Evolutionary conservation across 1,140 invertebrate species (phyloP).

Genomic region (Zaprionus capensis): DNA sequence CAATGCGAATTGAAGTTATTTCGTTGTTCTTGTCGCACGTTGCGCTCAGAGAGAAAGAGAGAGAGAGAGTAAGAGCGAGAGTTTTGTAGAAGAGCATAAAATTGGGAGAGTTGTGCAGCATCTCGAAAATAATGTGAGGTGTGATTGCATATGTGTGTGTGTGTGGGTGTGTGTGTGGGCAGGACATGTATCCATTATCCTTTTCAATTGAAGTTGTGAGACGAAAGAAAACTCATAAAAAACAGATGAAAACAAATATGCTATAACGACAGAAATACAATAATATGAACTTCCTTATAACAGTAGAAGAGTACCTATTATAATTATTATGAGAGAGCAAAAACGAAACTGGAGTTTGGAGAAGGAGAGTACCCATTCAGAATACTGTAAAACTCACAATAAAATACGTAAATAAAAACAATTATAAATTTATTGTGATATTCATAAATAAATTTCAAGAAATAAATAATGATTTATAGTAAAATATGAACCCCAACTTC

Average conservation of each 20-base stretch:
- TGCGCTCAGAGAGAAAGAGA: conserved; percentile 32
- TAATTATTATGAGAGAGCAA: not conserved
- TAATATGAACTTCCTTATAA: not conserved
- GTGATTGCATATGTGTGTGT: conserved; percentile 8
- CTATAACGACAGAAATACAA: conserved; percentile 14
- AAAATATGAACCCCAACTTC: not conserved
- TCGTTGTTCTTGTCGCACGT: conserved; percentile 37
- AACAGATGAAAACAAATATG: conserved; percentile 6
- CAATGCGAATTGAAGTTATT: conserved; percentile 41
- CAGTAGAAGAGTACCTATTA: not conserved
- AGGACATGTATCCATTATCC: conserved; percentile 57
- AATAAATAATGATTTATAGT: not conserved
- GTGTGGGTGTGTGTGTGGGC: conserved; percentile 27
- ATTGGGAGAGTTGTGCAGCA: conserved; percentile 73
- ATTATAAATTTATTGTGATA: not conserved
- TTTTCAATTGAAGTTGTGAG: conserved; percentile 46
- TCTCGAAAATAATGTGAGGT: conserved; percentile 23
- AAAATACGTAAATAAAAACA: not conserved
- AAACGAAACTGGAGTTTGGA: too few relatives aligned
- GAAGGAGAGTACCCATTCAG: too few relatives aligned
- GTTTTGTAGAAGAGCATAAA: conserved; percentile 25
- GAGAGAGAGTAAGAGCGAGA: conserved; percentile 22
- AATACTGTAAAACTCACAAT: not conserved
- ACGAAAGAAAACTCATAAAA: not conserved
- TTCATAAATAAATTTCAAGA: not conserved